These are phyloP conservation scores for Apocrypta bakeri DNA, from an alignment of 1,140 invertebrate species.

Conservation along the genomic window DNA sequence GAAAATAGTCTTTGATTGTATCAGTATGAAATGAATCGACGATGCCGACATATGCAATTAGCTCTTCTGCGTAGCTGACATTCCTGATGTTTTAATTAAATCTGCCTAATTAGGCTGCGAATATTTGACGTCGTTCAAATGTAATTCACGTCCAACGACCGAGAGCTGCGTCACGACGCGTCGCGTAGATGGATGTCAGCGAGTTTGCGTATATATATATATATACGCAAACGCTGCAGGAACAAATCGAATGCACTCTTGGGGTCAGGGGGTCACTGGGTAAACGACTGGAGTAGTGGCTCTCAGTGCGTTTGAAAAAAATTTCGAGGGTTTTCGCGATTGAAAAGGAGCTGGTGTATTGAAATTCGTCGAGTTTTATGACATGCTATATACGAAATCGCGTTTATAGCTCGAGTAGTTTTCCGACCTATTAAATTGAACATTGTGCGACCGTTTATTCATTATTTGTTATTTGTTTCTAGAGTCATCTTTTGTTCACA, in stretches of 20 bases:
- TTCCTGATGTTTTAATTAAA: neutral
- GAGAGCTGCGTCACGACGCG: no score
- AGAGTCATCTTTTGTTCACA: neutral
- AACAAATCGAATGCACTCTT: neutral
- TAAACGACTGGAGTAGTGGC: neutral
- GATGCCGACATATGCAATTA: no score
- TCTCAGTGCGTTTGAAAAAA: no score
- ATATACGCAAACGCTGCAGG: neutral
- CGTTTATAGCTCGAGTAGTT: neutral
- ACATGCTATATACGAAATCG: neutral
- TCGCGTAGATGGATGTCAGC: neutral
- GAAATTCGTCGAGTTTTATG: neutral
- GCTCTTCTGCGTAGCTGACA: no score
- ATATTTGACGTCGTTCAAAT: neutral
- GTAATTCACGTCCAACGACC: neutral
- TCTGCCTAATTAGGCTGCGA: neutral
- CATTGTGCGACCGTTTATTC: no score
- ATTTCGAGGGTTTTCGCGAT: neutral
- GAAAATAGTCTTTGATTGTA: no score
- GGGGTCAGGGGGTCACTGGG: slow-evolving; percentile 17
- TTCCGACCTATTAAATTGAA: neutral
- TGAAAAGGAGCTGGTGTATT: neutral
- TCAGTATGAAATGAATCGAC: no score
- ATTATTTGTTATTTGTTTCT: neutral
- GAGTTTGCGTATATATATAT: neutral